phyloP scores from a whole-genome alignment of 2,888 invertebrate genomes.

The Venusia cambrica region DNA sequence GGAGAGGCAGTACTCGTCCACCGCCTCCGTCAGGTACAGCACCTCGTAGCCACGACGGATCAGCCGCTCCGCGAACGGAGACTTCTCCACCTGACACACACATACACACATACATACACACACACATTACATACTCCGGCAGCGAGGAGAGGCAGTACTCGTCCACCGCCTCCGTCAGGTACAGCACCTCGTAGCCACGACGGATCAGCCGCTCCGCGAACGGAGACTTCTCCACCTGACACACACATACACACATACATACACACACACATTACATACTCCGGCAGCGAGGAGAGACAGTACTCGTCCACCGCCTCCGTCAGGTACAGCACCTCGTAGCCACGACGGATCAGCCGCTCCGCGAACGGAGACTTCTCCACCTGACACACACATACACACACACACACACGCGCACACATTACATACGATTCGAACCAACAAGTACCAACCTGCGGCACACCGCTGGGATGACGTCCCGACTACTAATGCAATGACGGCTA shows the following conservation, averaged over 20 bases:
- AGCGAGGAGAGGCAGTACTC: conserved; percentile 98
- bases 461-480: no score
- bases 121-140: conserved; percentile 99
- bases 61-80: conserved; percentile 97
- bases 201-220: conserved; percentile 96
- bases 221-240: conserved; percentile 90
- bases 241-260: not conserved
- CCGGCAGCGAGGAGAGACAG: conserved; percentile 96
- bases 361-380: conserved; percentile 96
- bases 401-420: no score
- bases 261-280: no score
- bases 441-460: no score
- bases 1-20: conserved; percentile 98
- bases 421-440: no score
- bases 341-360: conserved; percentile 94
- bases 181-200: conserved; percentile 97
- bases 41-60: conserved; percentile 97
- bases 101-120: no score
- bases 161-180: conserved; percentile 97
- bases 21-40: conserved; percentile 95
- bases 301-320: conserved; percentile 99
- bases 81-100: conserved; percentile 84
- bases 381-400: conserved; percentile 34
- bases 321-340: conserved; percentile 96
- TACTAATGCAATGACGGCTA: no score